phyloP scores from a whole-genome alignment of 2,888 invertebrate species.

The Nematopogon swammerdamellus region DNA sequence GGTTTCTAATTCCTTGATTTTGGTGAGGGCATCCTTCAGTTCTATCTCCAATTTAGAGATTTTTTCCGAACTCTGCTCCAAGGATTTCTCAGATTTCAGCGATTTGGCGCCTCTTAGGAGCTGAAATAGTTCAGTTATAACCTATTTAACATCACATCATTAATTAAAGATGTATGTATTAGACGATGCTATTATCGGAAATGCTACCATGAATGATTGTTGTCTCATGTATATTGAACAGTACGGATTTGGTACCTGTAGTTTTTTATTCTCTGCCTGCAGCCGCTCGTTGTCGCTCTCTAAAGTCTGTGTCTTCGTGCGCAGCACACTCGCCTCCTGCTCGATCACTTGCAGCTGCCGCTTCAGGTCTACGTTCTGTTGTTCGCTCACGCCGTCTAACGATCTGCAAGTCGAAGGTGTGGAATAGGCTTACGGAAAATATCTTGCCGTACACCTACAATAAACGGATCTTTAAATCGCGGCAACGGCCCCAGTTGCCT shows the following conservation, averaged over 20 bases:
- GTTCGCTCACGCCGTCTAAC: slow-evolving; percentile 53
- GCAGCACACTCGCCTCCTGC: slow-evolving; percentile 68
- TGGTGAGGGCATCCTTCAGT: slow-evolving; percentile 55
- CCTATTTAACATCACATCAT: too few relatives aligned
- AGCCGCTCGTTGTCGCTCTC: slow-evolving; percentile 77
- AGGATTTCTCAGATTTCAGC: slow-evolving; percentile 48
- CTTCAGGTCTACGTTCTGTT: slow-evolving; percentile 66
- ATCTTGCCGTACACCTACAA: too few relatives aligned
- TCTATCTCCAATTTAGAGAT: slow-evolving; percentile 61
- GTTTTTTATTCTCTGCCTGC: slow-evolving; percentile 67
- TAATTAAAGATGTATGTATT: too few relatives aligned
- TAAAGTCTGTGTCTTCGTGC: slow-evolving; percentile 64
- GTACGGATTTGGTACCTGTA: too few relatives aligned
- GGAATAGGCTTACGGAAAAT: neutral
- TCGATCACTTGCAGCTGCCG: slow-evolving; percentile 74
- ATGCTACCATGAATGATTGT: too few relatives aligned
- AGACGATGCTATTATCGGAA: too few relatives aligned
- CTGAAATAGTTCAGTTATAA: slow-evolving; percentile 25
- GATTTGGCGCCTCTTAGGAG: slow-evolving; percentile 54
- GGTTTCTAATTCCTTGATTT: slow-evolving; percentile 54
- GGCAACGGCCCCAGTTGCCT: too few relatives aligned
- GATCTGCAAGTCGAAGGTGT: slow-evolving; percentile 55
- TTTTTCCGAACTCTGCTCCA: slow-evolving; percentile 59
- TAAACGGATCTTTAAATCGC: too few relatives aligned
- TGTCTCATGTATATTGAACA: too few relatives aligned